Percentiles rank a stretch among this genome's conserved stretches.
Conservation (phyloP, 2,797 vertebrate species). For the Linurgus olivaceus region DNA sequence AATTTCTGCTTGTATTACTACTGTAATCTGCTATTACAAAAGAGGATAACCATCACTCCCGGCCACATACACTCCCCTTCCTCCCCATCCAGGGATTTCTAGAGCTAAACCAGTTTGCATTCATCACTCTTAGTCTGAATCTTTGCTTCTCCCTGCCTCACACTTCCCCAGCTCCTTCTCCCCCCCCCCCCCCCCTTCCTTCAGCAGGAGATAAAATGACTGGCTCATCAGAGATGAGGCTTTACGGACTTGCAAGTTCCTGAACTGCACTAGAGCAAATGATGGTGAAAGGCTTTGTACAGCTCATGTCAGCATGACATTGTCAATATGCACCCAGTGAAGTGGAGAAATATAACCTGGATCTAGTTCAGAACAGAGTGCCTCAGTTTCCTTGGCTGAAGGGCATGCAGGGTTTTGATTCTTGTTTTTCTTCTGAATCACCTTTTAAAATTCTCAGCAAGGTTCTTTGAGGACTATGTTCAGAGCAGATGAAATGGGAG, state of each 20-base stretch:
- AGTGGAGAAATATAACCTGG: background rate
- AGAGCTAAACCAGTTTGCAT: background rate
- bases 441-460: background rate
- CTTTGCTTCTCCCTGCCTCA: background rate
- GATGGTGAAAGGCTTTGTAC: background rate
- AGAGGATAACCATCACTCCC: background rate
- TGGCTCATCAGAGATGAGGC: background rate
- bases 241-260: background rate
- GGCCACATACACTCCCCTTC: background rate
- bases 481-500: background rate
- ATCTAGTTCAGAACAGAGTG: background rate
- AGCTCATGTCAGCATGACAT: background rate
- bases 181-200: background rate
- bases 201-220: background rate
- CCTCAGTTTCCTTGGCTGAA: background rate
- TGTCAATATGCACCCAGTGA: background rate
- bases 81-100: background rate
- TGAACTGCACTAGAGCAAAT: background rate
- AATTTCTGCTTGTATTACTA: background rate
- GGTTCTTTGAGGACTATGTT: background rate
- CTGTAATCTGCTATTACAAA: background rate
- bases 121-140: background rate
- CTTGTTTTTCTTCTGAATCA: background rate
- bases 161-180: rapidly evolving
- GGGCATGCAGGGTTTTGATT: background rate